A percentile compares a stretch with the other conserved stretches of the same genome.
Conservation (phyloP, 2,888 invertebrate species). For the Yponomeuta plumbellus region DNA sequence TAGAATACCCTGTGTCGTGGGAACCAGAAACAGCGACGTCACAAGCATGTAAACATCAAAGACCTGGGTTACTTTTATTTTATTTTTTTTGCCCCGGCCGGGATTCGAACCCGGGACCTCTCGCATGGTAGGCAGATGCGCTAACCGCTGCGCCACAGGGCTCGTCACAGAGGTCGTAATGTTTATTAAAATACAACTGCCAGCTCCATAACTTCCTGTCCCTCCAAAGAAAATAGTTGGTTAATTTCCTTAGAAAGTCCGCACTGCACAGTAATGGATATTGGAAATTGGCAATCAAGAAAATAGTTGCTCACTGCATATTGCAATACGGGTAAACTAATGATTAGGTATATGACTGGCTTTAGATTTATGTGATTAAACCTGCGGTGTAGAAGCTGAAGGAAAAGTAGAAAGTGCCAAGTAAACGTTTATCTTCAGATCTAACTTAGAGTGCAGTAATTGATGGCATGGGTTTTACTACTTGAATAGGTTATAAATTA, state of each 20-base stretch:
- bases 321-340: conserved; percentile 1
- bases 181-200: background rate
- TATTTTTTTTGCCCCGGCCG: too few relatives aligned
- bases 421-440: background rate
- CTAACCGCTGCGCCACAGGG: too few relatives aligned
- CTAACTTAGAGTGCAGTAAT: conserved; percentile 3
- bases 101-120: too few relatives aligned
- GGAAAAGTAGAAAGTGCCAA: conserved; percentile 14
- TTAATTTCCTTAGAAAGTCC: background rate
- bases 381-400: background rate
- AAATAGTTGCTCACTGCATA: conserved; percentile 2
- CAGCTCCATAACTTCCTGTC: background rate
- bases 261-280: conserved; percentile 19
- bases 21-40: too few relatives aligned
- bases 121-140: too few relatives aligned
- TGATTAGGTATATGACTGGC: conserved; percentile 7
- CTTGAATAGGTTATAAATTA: too few relatives aligned
- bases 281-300: conserved; percentile 13
- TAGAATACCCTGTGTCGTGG: too few relatives aligned
- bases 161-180: too few relatives aligned
- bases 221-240: background rate
- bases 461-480: background rate
- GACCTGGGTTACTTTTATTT: too few relatives aligned
- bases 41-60: too few relatives aligned
- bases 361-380: conserved; percentile 3